Evolutionary conservation across 1,140 invertebrate species (phyloP), one percentile per base, ranked within the genome.

Genomic region (Agraylea sexmaculata): DNA sequence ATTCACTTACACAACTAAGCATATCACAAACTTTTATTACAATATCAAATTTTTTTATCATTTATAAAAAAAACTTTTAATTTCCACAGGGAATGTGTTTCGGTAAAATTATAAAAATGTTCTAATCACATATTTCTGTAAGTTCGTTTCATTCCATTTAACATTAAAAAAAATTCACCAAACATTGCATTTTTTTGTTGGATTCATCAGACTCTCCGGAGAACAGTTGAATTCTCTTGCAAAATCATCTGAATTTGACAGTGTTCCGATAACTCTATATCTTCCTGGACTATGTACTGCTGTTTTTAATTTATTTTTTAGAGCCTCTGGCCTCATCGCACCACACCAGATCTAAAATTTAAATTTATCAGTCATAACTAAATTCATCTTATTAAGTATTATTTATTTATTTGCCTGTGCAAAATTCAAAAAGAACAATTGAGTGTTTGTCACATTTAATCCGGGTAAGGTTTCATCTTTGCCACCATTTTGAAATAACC

Each of bases 241-340:
- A 58, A 96, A 95, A 53, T 95, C 89, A 31, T 78, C 66, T 1
- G 87, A 92, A 59, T 97, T 96, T 1, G 89, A 92, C 3, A 96
- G 65, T 0, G 92, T 88, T 3, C 90, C 91, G 17, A 90, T 68
- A 1, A 95, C 90, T 21, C 93, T 69, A 10, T 97, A 86, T 0
- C 86, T 80, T 6, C 91, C 92, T 1, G 93, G 92, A 8, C 91
- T 90, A 57, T 98, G 94, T 6, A 93, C 90, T 4, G 90, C 90
- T 8, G 90, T 93, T 23, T 91, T 75, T 34, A 97, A 77, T 67
- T 95, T 95, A 17, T 84, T 90, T 2, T 93, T 62, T 32, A 93
- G 90, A 52, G 96, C 92, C 66, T 98, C 90, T 3, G 88, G 88
- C 48, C 91, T 73, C 88, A 94, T 95, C 0, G 87, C 85, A 4